Conservation (phyloP, 2,113 vertebrate genomes). For the Hemibagrus wyckioides region DNA sequence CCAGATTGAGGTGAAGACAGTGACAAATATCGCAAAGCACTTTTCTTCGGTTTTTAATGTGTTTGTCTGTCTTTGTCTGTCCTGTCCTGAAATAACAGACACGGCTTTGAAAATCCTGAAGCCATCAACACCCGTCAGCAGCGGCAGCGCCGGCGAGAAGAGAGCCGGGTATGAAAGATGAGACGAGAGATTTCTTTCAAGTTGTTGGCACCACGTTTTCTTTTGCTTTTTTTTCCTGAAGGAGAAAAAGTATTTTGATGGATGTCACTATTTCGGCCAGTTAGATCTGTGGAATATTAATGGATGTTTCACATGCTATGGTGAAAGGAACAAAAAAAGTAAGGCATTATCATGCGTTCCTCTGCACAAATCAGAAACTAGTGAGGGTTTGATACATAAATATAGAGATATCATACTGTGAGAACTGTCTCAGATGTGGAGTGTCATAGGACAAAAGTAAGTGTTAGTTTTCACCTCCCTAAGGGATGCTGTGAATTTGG, state of each 20-base stretch:
- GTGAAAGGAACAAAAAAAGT: background rate
- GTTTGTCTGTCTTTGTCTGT: constrained; percentile 38
- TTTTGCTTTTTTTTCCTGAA: background rate
- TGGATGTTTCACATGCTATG: background rate
- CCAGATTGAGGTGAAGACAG: constrained; percentile 38
- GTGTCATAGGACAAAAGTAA: background rate
- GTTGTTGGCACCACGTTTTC: background rate
- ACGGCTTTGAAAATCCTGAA: constrained; percentile 45
- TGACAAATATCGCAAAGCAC: constrained; percentile 32
- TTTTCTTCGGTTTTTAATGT: constrained; percentile 42
- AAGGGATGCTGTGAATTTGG: too few relatives aligned
- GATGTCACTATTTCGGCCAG: background rate
- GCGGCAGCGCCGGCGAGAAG: constrained; percentile 24
- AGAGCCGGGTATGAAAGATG: constrained; percentile 26
- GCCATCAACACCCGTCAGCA: constrained; percentile 45
- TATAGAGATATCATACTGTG: background rate
- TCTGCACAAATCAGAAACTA: background rate
- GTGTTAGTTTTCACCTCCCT: too few relatives aligned
- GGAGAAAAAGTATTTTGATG: background rate
- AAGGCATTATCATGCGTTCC: background rate
- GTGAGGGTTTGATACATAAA: background rate
- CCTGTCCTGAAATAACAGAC: constrained; percentile 54
- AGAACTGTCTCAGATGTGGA: background rate
- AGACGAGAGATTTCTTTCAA: constrained; percentile 24
- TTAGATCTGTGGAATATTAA: background rate